A percentile compares a stretch with the other conserved stretches of the same genome.
Evolutionary conservation across 2,888 invertebrate genomes (phyloP).

Genomic region (Plemyria rubiginata): DNA sequence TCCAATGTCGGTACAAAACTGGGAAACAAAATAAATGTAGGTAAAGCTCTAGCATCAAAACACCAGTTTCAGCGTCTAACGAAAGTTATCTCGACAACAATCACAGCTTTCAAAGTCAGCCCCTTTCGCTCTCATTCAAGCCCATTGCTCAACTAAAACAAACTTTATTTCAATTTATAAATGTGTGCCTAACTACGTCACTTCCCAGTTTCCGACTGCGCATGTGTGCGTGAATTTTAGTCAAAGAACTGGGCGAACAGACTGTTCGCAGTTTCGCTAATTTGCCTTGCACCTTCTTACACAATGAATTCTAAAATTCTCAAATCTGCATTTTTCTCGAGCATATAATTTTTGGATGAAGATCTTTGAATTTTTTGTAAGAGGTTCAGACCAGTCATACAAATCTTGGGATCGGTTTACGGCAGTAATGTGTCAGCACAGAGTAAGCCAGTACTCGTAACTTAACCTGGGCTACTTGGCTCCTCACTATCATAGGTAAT

Average conservation of each 20-base stretch:
- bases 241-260: slow-evolving; percentile 53
- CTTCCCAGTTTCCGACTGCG: slow-evolving; percentile 57
- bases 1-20: background rate
- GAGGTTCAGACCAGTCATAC: too few relatives aligned
- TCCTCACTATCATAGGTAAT: too few relatives aligned
- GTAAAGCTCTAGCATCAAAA: slow-evolving; percentile 26
- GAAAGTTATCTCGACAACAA: slow-evolving; percentile 72
- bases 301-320: too few relatives aligned
- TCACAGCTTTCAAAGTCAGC: slow-evolving; percentile 49
- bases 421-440: too few relatives aligned
- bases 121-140: slow-evolving; percentile 82
- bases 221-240: slow-evolving; percentile 67
- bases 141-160: slow-evolving; percentile 82
- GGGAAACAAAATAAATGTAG: background rate
- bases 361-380: too few relatives aligned
- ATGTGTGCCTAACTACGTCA: slow-evolving; percentile 65
- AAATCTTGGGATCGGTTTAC: too few relatives aligned
- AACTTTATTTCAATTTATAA: slow-evolving; percentile 82
- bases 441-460: too few relatives aligned
- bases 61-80: slow-evolving; percentile 42
- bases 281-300: too few relatives aligned
- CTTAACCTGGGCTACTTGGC: too few relatives aligned
- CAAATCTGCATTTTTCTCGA: too few relatives aligned
- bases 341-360: too few relatives aligned
- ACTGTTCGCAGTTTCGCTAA: background rate